Evolutionary conservation across 2,888 invertebrate species (phyloP).

Genomic region (Hirtodrosophila alboralis): DNA sequence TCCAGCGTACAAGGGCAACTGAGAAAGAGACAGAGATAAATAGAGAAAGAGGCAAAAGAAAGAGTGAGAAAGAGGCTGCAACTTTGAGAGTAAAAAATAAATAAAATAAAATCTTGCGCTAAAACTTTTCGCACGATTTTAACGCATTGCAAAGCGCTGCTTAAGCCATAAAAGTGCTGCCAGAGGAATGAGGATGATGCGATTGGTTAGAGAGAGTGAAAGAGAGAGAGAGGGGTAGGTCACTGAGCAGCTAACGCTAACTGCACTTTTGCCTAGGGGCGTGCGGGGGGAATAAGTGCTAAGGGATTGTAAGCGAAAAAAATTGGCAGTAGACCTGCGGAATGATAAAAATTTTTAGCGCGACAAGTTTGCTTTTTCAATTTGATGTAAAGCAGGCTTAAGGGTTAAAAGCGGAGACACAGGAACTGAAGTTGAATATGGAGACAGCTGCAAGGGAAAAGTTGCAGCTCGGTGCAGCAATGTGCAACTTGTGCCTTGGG

Average conservation of each 20-base stretch:
- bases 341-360: slow-evolving; percentile 68
- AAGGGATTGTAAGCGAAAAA: slow-evolving; percentile 38
- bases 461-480: slow-evolving; percentile 1
- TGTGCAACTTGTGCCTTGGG: slow-evolving; percentile 24
- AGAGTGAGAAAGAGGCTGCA: slow-evolving; percentile 11
- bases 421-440: background rate
- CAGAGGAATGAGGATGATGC: background rate
- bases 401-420: background rate
- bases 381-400: slow-evolving; percentile 59
- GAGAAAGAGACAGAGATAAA: slow-evolving; percentile 6
- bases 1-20: slow-evolving; percentile 35
- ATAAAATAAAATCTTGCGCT: slow-evolving; percentile 47
- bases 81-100: slow-evolving; percentile 26
- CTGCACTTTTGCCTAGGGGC: slow-evolving; percentile 50
- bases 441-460: background rate
- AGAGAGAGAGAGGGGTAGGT: slow-evolving; percentile 15
- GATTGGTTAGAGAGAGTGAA: background rate
- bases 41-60: background rate
- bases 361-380: slow-evolving; percentile 72
- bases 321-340: slow-evolving; percentile 69
- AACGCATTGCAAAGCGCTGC: slow-evolving; percentile 68
- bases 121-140: slow-evolving; percentile 65
- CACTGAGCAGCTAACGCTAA: slow-evolving; percentile 39
- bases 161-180: slow-evolving; percentile 56
- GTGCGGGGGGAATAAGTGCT: slow-evolving; percentile 4